A percentile compares a stretch with the other conserved stretches of the same genome.
phyloP scores from a whole-genome alignment of 2,888 invertebrate genomes.

The Apocheima hispidaria region DNA sequence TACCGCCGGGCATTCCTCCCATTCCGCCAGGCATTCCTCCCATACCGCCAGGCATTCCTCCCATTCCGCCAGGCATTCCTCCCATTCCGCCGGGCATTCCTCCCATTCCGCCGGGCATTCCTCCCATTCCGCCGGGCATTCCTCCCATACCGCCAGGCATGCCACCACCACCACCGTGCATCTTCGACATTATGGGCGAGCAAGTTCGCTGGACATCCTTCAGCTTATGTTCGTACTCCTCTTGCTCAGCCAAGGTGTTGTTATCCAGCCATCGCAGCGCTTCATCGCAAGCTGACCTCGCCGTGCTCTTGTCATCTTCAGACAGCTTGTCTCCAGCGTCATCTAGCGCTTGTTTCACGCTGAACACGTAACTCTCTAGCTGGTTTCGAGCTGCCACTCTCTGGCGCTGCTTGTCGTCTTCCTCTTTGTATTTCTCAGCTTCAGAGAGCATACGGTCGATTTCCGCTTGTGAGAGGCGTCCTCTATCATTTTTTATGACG shows the following conservation, averaged over 20 bases:
- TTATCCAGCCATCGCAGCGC: conserved; percentile 15
- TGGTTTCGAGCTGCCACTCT: conserved; percentile 15
- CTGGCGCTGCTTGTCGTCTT: conserved; percentile 14
- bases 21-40: conserved; percentile 11
- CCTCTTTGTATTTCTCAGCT: conserved; percentile 18
- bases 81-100: conserved; percentile 12
- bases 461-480: conserved; percentile 19
- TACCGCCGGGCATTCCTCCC: conserved; percentile 4
- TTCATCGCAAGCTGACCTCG: conserved; percentile 9
- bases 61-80: conserved; percentile 11
- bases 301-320: conserved; percentile 1
- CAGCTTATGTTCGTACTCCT: conserved; percentile 14
- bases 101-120: conserved; percentile 14
- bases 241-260: conserved; percentile 16
- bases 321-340: conserved; percentile 18
- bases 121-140: conserved; percentile 10
- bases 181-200: conserved; percentile 14
- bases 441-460: conserved; percentile 21
- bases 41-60: conserved; percentile 7
- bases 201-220: conserved; percentile 13
- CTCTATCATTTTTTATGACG: conserved; percentile 16
- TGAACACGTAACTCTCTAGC: conserved; percentile 11
- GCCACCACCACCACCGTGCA: conserved; percentile 9
- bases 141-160: conserved; percentile 19
- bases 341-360: conserved; percentile 16